These are phyloP conservation scores for Lithophane semibrunnea DNA, from an alignment of 2,888 invertebrate species.

Conservation along the genomic window DNA sequence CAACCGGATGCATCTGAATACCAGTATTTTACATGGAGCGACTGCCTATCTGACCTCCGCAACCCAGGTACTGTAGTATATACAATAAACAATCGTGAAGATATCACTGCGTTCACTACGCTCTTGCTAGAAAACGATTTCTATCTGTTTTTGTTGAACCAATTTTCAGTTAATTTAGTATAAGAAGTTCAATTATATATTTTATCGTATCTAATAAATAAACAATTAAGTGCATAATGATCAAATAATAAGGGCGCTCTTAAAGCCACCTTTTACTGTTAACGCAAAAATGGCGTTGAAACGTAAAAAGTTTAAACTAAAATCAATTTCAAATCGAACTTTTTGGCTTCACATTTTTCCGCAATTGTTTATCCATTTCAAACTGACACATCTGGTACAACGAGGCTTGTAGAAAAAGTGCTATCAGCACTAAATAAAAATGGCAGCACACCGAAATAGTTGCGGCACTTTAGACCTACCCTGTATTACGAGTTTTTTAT, in stretches of 20 bases:
- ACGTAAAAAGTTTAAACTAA: neutral
- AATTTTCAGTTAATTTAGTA: neutral
- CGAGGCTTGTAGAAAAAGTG: constrained; percentile 40
- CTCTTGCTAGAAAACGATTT: neutral
- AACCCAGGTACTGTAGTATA: no score
- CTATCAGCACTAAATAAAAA: constrained; percentile 57
- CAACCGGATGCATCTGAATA: no score
- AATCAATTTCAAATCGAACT: constrained; percentile 14
- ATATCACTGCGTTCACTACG: neutral
- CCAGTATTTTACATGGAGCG: no score
- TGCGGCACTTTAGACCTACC: neutral
- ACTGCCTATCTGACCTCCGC: no score
- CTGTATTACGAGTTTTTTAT: constrained; percentile 27
- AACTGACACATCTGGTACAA: constrained; percentile 27
- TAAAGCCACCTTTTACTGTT: neutral
- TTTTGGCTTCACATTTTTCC: constrained; percentile 1
- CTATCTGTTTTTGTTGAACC: neutral
- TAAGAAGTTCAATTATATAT: no score
- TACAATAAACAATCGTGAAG: neutral
- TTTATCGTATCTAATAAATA: no score
- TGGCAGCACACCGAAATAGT: constrained; percentile 34
- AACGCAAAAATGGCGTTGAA: neutral
- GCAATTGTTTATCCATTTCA: constrained; percentile 35
- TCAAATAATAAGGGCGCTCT: no score
- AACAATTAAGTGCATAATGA: neutral